Evolutionary conservation across 1,140 invertebrate genomes (phyloP).

Genomic region (Leptoteleia sp.): DNA sequence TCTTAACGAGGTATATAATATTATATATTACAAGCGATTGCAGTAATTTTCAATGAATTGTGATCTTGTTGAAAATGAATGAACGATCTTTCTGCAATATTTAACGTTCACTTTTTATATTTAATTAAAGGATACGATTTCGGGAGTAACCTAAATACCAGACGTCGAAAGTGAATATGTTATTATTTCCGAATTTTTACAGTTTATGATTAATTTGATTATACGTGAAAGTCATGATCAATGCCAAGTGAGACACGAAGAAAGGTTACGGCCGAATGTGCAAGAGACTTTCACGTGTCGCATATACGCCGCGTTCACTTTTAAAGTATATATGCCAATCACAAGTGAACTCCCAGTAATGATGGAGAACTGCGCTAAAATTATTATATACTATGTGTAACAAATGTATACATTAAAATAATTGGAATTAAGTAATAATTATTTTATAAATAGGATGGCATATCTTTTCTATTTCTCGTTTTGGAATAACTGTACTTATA

Average conservation of each 20-base stretch:
- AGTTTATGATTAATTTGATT: slow-evolving; percentile 66
- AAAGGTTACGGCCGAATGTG: slow-evolving; percentile 70
- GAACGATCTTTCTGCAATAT: too few relatives aligned
- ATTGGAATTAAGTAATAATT: background rate
- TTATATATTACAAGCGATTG: slow-evolving; percentile 8
- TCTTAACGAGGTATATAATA: slow-evolving; percentile 22
- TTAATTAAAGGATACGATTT: slow-evolving; percentile 4
- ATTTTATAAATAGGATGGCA: background rate
- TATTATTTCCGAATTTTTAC: slow-evolving; percentile 56
- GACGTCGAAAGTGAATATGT: slow-evolving; percentile 37
- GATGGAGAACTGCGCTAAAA: slow-evolving; percentile 36
- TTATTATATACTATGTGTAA: slow-evolving; percentile 23
- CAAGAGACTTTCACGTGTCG: slow-evolving; percentile 69
- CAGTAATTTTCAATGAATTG: too few relatives aligned
- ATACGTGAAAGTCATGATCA: slow-evolving; percentile 67
- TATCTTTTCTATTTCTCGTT: background rate
- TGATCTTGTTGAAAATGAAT: too few relatives aligned
- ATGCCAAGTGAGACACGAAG: slow-evolving; percentile 65
- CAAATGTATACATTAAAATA: slow-evolving; percentile 23
- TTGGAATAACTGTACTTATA: too few relatives aligned
- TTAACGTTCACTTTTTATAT: background rate
- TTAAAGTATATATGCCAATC: slow-evolving; percentile 55
- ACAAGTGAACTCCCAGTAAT: slow-evolving; percentile 49
- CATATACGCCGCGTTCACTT: slow-evolving; percentile 50
- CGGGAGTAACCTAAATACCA: slow-evolving; percentile 37